Percentiles rank a stretch among this genome's conserved stretches.
These are phyloP conservation scores for Saccopteryx leptura DNA, from an alignment of 2,113 vertebrate genomes.

Conservation along the genomic window DNA sequence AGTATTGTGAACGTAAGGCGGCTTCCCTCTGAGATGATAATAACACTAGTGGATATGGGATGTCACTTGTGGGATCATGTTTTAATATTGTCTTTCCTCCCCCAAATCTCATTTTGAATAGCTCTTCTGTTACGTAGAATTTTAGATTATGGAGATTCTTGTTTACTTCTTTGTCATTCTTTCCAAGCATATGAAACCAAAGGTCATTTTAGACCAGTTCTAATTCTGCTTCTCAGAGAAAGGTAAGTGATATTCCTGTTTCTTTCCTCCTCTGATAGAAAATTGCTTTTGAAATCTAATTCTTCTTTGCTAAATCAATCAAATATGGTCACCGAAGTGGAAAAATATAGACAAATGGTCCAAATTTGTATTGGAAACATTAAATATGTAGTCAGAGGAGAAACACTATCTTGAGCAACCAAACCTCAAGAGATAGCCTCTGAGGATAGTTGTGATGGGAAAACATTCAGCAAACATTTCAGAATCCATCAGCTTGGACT, in stretches of 20 bases:
- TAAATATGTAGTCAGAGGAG: constrained; percentile 57
- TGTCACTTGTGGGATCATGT: constrained; percentile 6
- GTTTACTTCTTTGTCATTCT: constrained; percentile 55
- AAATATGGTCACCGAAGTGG: constrained; percentile 43
- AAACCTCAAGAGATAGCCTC: constrained; percentile 45
- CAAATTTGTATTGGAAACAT: constrained; percentile 54
- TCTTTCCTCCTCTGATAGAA: background rate
- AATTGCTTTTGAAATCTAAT: constrained; percentile 47
- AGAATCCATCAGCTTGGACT: constrained; percentile 58
- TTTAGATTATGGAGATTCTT: constrained; percentile 55
- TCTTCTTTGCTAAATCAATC: constrained; percentile 60
- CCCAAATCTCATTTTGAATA: constrained; percentile 48
- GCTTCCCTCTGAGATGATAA: constrained; percentile 61
- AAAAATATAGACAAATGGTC: constrained; percentile 45
- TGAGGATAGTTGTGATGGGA: constrained; percentile 56
- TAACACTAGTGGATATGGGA: constrained; percentile 8
- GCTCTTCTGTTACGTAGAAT: constrained; percentile 5
- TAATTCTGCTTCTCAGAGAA: constrained; percentile 62
- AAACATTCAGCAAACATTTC: constrained; percentile 74
- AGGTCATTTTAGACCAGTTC: constrained; percentile 38
- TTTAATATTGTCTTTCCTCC: constrained; percentile 55
- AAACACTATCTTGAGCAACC: constrained; percentile 66
- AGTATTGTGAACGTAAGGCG: constrained; percentile 43
- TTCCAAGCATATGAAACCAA: constrained; percentile 4
- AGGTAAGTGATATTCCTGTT: background rate